Base-by-base conservation (phyloP, 1,140 invertebrate species). In the Amphibalanus amphitrite region DNA sequence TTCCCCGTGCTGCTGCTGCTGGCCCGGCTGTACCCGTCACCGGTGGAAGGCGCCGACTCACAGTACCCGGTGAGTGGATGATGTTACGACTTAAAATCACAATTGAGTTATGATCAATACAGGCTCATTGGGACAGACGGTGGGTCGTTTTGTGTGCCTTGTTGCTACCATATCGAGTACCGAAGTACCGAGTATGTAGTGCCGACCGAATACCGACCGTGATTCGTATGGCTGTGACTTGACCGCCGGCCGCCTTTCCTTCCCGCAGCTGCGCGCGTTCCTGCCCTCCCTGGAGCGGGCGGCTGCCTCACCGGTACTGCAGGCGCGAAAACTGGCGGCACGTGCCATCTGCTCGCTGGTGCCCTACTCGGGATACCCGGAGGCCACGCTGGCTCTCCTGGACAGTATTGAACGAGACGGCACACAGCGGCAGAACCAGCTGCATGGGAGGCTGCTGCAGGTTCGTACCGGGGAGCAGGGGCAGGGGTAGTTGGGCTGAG, bases 1-100 rank as follows among this genome's bases (percentile, higher is more conserved):
- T 92, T 91, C 81, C 90, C 90, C 0, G 83, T 92, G 70, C 81
- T 96, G 68, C 80, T 95, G 72, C 80, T 96, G 70, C 80, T 96
- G 25, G 86, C 87, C 0, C 81, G 91, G 69, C 80, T 97, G 0
- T 91, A 90, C 80, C 88, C 90, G 0, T 89, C 87, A 0, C 82
- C 85, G 69, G 79, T 85, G 15, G 89, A 92, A 75, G 85, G 84
- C 26, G 81, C 82, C 3, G 85, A 88, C 75, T 83, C 84, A n/a
- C 85, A 84, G 74, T 80, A 87, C 67, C 86, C 87, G 81, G 87
- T 88, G 74, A 75, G 72, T 73, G 30, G 26, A 67, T 33, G 30
- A n/a, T n/a, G n/a, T n/a, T n/a, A n/a, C n/a, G n/a, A n/a, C n/a
- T n/a, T n/a, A n/a, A n/a, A n/a, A n/a, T n/a, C n/a, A n/a, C n/a